Percentiles rank a stretch among this genome's conserved stretches.
These are phyloP conservation scores for Falco biarmicus DNA, from an alignment of 2,797 vertebrate genomes.

Conservation along the genomic window DNA sequence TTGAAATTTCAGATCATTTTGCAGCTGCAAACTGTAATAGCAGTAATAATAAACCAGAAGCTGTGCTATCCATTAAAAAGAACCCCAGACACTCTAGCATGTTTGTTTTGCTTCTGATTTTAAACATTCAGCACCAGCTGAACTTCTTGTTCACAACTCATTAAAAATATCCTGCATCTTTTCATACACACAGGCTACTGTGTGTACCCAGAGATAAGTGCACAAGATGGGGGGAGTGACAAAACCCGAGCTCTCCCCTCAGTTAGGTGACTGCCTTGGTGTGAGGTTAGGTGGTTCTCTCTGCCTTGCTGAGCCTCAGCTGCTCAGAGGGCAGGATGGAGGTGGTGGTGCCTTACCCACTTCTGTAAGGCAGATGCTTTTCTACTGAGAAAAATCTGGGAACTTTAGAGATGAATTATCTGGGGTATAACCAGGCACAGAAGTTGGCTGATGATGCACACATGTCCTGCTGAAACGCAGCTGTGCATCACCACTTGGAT, in stretches of 20 bases:
- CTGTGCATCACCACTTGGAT: fast-evolving
- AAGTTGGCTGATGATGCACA: background rate
- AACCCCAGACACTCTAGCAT: constrained; percentile 51
- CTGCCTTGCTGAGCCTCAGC: background rate
- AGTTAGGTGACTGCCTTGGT: background rate
- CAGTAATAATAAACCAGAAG: constrained; percentile 71
- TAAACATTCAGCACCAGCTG: constrained; percentile 63
- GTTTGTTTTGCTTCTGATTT: constrained; percentile 66
- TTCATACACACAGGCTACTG: background rate
- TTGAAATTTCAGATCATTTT: constrained; percentile 69
- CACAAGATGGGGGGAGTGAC: background rate
- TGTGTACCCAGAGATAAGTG: background rate
- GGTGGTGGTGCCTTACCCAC: fast-evolving
- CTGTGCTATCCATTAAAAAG: constrained; percentile 70
- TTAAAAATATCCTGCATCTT: constrained; percentile 48
- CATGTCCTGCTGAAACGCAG: background rate
- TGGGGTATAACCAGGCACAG: background rate
- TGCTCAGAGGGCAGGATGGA: background rate
- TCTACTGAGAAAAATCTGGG: background rate
- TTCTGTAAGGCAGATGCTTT: background rate
- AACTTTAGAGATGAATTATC: background rate
- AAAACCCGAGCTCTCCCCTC: fast-evolving
- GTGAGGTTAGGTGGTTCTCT: background rate
- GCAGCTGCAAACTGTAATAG: constrained; percentile 72
- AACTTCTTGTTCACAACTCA: constrained; percentile 47